Percentiles rank a stretch among this genome's conserved stretches.
phyloP scores from a whole-genome alignment of 2,797 vertebrate genomes.

The Channa striata region DNA sequence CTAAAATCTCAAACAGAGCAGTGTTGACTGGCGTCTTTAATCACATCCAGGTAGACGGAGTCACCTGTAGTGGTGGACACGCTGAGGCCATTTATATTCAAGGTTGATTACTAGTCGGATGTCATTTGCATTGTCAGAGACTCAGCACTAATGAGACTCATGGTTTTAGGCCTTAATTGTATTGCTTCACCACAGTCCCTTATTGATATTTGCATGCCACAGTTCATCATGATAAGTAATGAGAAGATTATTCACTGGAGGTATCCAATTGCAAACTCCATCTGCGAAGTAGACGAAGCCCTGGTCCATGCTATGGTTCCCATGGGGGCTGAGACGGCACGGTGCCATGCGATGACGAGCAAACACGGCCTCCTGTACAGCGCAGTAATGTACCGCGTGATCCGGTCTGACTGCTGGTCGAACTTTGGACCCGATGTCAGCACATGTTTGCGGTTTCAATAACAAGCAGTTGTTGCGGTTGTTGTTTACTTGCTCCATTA shows the following conservation, averaged over 20 bases:
- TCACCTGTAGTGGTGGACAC: slow-evolving; percentile 77
- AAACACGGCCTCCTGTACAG: slow-evolving; percentile 26
- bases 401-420: slow-evolving; percentile 21
- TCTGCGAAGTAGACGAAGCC: slow-evolving; percentile 72
- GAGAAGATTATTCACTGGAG: slow-evolving; percentile 86
- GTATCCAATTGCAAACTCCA: slow-evolving; percentile 81
- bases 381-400: slow-evolving; percentile 8
- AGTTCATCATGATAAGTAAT: slow-evolving; percentile 90
- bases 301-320: slow-evolving; percentile 60
- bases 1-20: slow-evolving; percentile 55
- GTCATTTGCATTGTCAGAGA: slow-evolving; percentile 86
- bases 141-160: slow-evolving; percentile 85
- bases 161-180: slow-evolving; percentile 87
- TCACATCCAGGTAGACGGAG: slow-evolving; percentile 68
- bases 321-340: slow-evolving; percentile 44
- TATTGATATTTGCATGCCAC: slow-evolving; percentile 88
- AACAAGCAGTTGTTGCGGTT: slow-evolving; percentile 56
- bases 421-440: slow-evolving; percentile 36
- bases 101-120: slow-evolving; percentile 79
- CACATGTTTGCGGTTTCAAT: slow-evolving; percentile 52
- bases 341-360: slow-evolving; percentile 42
- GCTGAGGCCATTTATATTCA: slow-evolving; percentile 82
- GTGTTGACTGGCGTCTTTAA: slow-evolving; percentile 58
- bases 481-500: slow-evolving; percentile 58
- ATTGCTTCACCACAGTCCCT: slow-evolving; percentile 85